Base-by-base conservation (phyloP, 92 coral and sea anemone species). In the Parazoanthus atlanticus region DNA sequence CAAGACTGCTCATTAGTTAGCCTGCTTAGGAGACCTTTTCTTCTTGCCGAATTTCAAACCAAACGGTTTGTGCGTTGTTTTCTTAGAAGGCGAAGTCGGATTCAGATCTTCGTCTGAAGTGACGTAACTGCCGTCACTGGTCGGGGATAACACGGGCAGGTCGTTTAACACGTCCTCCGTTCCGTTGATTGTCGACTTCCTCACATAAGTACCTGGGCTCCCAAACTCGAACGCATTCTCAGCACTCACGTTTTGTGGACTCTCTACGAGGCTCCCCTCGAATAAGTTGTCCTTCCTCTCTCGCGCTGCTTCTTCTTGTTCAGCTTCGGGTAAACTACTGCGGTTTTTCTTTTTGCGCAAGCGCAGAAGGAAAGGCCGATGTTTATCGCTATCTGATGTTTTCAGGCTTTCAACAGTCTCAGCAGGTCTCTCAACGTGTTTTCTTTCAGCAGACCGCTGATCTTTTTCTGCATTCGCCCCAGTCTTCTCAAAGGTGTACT, bases 161-260 rank as follows among this genome's bases (percentile, higher is more conserved):
- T 84, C 78, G 41, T 70, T 84, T 58, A 84, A 70, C 19, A 84
- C 65, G 6, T 47, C 26, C 78, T 71, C 87, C 12, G 67, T 71
- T 21, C 65, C 87, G 26, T 31, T 31, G 17, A 84, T 30, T 29
- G 87, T 84, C 28, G 87, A 70, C 49, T 84, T 84, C 76, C 66
- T 69, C 5, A 84, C 79, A 46, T 84, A 84, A 4, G 87, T 84
- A 29, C 87, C 87, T n/a, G 87, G 87, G 77, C 66, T 84, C 79
- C 78, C 87, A 84, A 84, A 84, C 40, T 84, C 87, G 64, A 84
- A 84, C 33, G 87, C 87, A 72, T 84, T 84, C 78, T 84, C 87
- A 46, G 87, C 87, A 84, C 87, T 84, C 23, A 46, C 67, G 65
- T 84, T 71, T 17, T 43, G 87, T 28, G 79, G 87, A 38, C 78